Base-by-base conservation (phyloP, 92 coral and sea anemone species). In the Isaurus tuberculatus region DNA sequence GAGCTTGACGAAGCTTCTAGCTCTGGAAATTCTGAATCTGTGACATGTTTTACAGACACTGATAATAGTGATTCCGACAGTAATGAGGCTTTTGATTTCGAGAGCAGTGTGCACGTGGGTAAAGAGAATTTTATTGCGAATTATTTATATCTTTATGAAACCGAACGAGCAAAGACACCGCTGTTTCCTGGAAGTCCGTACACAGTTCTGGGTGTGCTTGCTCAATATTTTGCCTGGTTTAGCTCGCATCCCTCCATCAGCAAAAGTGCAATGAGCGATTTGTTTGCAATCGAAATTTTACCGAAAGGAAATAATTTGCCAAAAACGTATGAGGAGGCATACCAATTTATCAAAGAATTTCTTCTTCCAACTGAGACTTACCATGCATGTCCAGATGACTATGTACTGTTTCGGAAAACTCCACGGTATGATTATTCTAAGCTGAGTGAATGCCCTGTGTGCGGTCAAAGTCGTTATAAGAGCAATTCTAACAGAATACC, bases 311-410 rank as follows among this genome's bases (percentile, higher is more conserved):
- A 88, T 43, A 83, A 83, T 13, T 57, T 88, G 13, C 81, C 91
- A 48, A 15, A 42, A 28, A 30, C 87, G 0, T 88, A 83, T 34
- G 55, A 73, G 2, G 88, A 68, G 17, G 91, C 87, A 4, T 69
- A 36, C n/a, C 4, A 58, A 13, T 88, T 88, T 46, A 58, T 83
- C 15, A 78, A 83, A 34, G 87, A 73, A 15, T 88, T 87, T 28
- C 55, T 88, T 28, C 37, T 57, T 20, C 85, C 85, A 0, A 31
- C 73, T 11, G 75, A 55, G 13, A 25, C 57, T 5, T 88, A 69
- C 51, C 85, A 83, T 30, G 85, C 46, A 2, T 88, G 85, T 23
- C 73, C 66, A 36, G 78, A 88, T 55, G 88, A 83, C 85, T 78
- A 87, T 34, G 19, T 84, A 5, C 43, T 89, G 9, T 88, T 71